phyloP scores from a whole-genome alignment of 2,888 invertebrate genomes.

The Tenthredo notha region DNA sequence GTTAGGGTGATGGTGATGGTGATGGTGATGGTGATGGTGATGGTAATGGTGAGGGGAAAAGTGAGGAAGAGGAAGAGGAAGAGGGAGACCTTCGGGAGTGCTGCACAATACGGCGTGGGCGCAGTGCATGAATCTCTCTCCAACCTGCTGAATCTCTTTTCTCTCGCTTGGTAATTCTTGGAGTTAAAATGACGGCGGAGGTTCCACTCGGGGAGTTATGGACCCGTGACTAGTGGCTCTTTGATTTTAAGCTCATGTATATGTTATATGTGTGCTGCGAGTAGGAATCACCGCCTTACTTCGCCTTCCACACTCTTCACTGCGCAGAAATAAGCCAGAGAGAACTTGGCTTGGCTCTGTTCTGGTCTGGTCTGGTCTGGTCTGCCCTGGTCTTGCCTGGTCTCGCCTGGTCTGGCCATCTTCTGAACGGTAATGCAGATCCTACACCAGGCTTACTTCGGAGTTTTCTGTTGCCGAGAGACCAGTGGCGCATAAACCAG shows the following conservation, averaged over 20 bases:
- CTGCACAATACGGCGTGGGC: constrained; percentile 67
- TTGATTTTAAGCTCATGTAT: constrained; percentile 29
- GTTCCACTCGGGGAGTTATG: constrained; percentile 4
- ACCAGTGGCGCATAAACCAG: constrained; percentile 68
- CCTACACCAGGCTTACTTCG: constrained; percentile 19
- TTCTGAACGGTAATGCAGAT: constrained; percentile 23
- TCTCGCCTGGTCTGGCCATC: not conserved
- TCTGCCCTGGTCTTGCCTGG: too few species aligned
- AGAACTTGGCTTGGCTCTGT: not conserved
- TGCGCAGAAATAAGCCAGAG: not conserved
- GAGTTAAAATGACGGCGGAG: constrained; percentile 10
- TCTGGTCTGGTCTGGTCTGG: too few species aligned
- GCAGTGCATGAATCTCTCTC: constrained; percentile 61
- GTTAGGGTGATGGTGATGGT: too few species aligned
- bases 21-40: too few species aligned
- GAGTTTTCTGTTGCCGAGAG: constrained; percentile 7
- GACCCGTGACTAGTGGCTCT: constrained; percentile 43
- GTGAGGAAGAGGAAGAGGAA: constrained; percentile 17
- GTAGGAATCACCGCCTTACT: constrained; percentile 1
- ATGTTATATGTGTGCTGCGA: not conserved
- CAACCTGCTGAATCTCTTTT: constrained; percentile 71
- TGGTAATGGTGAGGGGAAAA: too few species aligned
- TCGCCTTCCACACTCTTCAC: not conserved
- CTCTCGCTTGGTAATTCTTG: constrained; percentile 55
- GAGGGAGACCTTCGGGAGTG: constrained; percentile 57